Percentiles rank a stretch among this genome's conserved stretches.
These are phyloP conservation scores for Sinohyriopsis cumingii DNA, from an alignment of 2,888 invertebrate species.

Conservation along the genomic window DNA sequence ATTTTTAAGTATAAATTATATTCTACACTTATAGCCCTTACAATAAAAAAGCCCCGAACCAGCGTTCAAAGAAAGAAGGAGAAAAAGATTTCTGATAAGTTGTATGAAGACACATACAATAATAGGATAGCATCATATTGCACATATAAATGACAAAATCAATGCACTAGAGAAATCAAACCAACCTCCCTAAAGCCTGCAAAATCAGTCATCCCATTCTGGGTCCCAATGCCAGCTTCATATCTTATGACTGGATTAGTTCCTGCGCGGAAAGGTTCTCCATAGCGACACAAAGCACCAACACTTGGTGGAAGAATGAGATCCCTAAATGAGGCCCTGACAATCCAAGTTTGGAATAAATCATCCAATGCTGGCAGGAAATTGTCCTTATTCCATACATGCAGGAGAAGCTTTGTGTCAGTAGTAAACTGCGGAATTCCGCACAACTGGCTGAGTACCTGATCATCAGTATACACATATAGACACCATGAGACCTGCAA, in stretches of 20 bases:
- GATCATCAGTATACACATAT: constrained; percentile 29
- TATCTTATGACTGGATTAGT: constrained; percentile 44
- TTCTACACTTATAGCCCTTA: too few species aligned
- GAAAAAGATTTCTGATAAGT: too few species aligned
- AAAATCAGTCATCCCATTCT: constrained; percentile 18
- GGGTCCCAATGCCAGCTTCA: constrained; percentile 47
- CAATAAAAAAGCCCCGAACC: too few species aligned
- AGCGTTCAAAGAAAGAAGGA: too few species aligned
- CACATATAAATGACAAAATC: too few species aligned
- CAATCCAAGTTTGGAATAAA: constrained; percentile 30
- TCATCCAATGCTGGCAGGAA: constrained; percentile 27
- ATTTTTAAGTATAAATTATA: too few species aligned
- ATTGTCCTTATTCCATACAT: constrained; percentile 50
- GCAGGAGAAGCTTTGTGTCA: constrained; percentile 37
- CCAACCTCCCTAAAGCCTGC: constrained; percentile 38
- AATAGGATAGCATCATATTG: too few species aligned
- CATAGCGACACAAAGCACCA: constrained; percentile 41
- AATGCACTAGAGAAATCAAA: too few species aligned
- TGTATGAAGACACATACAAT: too few species aligned
- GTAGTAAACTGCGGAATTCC: constrained; percentile 40
- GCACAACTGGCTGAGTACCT: constrained; percentile 32
- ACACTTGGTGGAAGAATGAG: constrained; percentile 42
- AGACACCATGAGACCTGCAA: constrained; percentile 48
- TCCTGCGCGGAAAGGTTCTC: constrained; percentile 45
- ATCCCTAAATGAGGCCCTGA: constrained; percentile 30